Percentiles rank a stretch among this genome's conserved stretches.
Conservation (phyloP, 2,888 invertebrate species). For the Epinotia ramella region DNA sequence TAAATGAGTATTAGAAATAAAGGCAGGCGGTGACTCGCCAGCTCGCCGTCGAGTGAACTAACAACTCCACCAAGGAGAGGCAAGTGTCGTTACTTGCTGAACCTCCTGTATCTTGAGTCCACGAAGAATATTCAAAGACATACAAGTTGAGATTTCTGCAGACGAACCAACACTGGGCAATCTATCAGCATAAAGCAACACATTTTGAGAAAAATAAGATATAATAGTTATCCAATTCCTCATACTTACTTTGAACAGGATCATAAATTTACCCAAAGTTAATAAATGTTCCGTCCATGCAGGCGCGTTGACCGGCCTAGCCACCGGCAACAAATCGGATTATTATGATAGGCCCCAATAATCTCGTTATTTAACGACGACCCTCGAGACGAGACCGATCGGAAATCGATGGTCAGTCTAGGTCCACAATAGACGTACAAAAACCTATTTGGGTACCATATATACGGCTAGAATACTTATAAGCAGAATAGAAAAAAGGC, state of each 20-base stretch:
- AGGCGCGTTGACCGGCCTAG: not conserved
- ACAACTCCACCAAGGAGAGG: no score
- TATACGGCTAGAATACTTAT: no score
- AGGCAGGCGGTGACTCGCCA: no score
- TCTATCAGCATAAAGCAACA: not conserved
- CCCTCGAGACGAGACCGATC: conserved; percentile 30
- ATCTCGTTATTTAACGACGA: conserved; percentile 32
- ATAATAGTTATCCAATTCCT: not conserved
- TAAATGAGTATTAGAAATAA: no score
- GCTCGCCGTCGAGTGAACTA: no score
- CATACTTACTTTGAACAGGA: not conserved
- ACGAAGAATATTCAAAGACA: no score
- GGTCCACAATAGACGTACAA: not conserved
- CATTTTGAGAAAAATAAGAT: not conserved
- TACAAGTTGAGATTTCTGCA: not conserved
- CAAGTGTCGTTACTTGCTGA: no score
- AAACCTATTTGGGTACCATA: no score
- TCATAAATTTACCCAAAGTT: conserved; percentile 17
- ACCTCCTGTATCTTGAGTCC: no score
- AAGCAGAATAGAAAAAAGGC: no score
- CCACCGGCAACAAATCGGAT: conserved; percentile 25
- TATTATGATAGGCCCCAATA: conserved; percentile 38
- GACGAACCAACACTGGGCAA: not conserved
- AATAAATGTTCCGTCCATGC: not conserved
- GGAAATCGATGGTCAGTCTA: conserved; percentile 34